Conservation (phyloP, 2,797 vertebrate species). For the Falco concolor region DNA sequence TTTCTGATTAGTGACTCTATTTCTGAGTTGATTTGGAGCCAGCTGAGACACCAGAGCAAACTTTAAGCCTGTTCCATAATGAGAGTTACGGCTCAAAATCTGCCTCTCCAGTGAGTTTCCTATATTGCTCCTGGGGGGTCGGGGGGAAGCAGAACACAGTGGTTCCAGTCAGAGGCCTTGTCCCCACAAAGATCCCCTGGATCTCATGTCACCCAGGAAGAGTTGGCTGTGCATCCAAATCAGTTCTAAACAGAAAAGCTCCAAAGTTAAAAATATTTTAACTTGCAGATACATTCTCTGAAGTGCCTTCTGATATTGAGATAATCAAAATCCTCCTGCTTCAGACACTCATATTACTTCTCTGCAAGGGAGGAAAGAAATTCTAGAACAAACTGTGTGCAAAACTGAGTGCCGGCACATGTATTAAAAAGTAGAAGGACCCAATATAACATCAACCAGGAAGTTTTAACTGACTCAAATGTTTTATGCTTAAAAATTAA, state of each 20-base stretch:
- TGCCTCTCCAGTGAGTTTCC: neutral
- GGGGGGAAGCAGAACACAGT: neutral
- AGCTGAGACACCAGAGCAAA: neutral
- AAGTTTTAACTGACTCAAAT: neutral
- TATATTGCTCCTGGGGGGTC: neutral
- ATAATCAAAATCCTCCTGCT: neutral
- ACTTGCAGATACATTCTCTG: neutral
- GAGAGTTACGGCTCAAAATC: neutral
- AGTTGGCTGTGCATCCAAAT: neutral
- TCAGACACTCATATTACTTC: neutral
- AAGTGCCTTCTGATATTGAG: neutral
- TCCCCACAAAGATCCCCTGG: no score
- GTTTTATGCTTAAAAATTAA: neutral
- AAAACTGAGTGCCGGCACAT: neutral
- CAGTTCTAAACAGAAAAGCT: neutral
- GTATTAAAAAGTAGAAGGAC: neutral
- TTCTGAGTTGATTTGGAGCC: neutral
- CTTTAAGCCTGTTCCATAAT: neutral
- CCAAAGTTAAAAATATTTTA: neutral
- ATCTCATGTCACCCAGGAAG: neutral
- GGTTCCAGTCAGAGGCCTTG: neutral
- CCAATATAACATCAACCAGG: neutral
- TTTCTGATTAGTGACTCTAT: neutral
- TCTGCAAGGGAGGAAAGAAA: neutral
- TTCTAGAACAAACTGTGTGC: neutral